Base-by-base conservation (phyloP, 2,888 invertebrate species). In the Clistopyga incitator region DNA sequence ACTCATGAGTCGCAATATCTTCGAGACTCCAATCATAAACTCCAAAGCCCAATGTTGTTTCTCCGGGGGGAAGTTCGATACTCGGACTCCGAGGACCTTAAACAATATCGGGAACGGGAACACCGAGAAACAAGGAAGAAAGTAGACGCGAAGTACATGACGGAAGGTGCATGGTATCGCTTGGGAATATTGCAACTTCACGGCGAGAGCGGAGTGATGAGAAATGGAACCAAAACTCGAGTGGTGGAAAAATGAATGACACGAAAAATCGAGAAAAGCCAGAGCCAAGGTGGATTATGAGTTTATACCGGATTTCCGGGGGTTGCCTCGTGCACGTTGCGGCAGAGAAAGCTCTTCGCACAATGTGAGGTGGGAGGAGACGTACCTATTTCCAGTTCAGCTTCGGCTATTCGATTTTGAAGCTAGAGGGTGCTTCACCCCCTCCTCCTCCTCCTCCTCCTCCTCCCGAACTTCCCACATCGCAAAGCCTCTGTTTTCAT, bases 391-490 rank as follows among this genome's bases (percentile, higher is more conserved):
- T 47, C 11, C 59, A 85, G 89, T 85, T 87, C 86, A 72, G 76
- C 78, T 78, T 83, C 59, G 78, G 82, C 86, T 87, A 89, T 89
- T 87, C 89, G 89, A 89, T 89, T 89, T 89, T 88, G 83, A 86
- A 87, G 81, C 86, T 8, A 42, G 38, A 38, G 38, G 38, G 38
- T 42, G 38, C 83, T 81, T 80, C 78, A 84, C 64, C 64, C 74
- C n/a, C n/a, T n/a, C n/a, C n/a, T n/a, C n/a, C n/a, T n/a, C n/a
- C n/a, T n/a, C n/a, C n/a, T n/a, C n/a, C n/a, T n/a, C n/a, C n/a
- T n/a, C n/a, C n/a, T n/a, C n/a, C 52, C 20, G 50, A 68, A 38
- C 18, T 23, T 34, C 20, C 59, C 64, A 23, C 42, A 47, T 64
- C 56, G 78, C 47, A 78, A 78, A 78, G 64, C 78, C 38, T 70